Base-by-base conservation (phyloP, 1,140 invertebrate species). In the Heliconius congener region DNA sequence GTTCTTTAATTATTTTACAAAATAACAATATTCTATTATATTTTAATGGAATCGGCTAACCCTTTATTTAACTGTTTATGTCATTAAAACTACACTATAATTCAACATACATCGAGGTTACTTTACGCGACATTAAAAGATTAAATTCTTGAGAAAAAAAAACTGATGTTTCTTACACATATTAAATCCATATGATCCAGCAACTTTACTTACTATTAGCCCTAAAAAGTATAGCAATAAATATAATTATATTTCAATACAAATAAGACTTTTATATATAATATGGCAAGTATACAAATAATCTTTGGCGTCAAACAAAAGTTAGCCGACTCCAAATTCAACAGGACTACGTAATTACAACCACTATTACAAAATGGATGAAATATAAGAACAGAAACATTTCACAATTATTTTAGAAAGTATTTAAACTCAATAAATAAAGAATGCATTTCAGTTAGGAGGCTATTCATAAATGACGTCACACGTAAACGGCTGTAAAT, bases 301-400 rank as follows among this genome's bases (percentile, higher is more conserved):
- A 46, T 73, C 72, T 46, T 42, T 73, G 39, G 72, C 23, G 39
- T 50, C 18, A 73, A 73, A 73, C n/a, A 30, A 73, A 50, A 50
- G 72, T 50, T 50, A 73, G 60, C 60, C 27, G 60, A 66, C 3
- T 30, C 60, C 60, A 66, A 30, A 30, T 66, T 4, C 19, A 60
- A 9, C n/a, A 30, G 60, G 60, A 66, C 11, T 3, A 23, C 13
- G 42, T 16, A 46, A 16, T 16, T 46, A 46, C 42, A 46, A 37
- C 16, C 42, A 60, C 55, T 27, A 57, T 57, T 11, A 60, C 55
- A 27, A 60, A 60, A 60, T 19, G 50, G 50, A 52, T 9, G 8
- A 52, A 11, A 46, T 46, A 13, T 9, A 46, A 46, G 42, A 46
- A 46, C 13, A 57, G 19, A 18, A 18, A 55, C 5, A 55, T 55